phyloP scores from a whole-genome alignment of 2,113 vertebrate species.

The Platichthys stellatus region DNA sequence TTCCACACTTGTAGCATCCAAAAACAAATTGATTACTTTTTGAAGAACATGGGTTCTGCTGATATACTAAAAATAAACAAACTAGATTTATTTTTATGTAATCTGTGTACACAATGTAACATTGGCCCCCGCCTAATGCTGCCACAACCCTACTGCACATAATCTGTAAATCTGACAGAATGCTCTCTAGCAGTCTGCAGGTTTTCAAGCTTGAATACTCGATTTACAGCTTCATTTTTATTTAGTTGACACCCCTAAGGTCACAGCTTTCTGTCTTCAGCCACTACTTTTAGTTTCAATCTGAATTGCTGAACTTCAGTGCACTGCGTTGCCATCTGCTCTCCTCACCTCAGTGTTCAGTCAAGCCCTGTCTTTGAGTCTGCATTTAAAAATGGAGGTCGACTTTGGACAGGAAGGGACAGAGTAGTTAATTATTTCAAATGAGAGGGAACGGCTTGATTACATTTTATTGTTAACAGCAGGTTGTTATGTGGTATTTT shows the following conservation, averaged over 20 bases:
- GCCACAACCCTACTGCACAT: not conserved
- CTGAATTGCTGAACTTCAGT: not conserved
- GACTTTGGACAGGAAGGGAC: not conserved
- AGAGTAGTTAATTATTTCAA: slow-evolving; percentile 23
- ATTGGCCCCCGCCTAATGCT: not conserved
- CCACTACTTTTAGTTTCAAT: not conserved
- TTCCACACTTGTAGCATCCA: too few species aligned
- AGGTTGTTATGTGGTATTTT: slow-evolving; percentile 3
- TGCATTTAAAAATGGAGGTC: not conserved
- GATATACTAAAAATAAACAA: too few species aligned
- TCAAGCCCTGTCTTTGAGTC: not conserved
- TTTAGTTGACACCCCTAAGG: not conserved
- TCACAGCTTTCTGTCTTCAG: not conserved
- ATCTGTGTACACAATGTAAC: not conserved
- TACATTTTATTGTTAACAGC: slow-evolving; percentile 27
- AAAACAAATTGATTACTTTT: too few species aligned
- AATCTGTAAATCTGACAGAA: not conserved
- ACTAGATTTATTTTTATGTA: not conserved
- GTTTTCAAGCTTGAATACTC: not conserved
- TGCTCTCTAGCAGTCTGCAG: not conserved
- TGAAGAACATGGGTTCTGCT: too few species aligned
- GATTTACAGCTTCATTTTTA: not conserved
- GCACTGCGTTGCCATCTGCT: not conserved
- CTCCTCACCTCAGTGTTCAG: not conserved
- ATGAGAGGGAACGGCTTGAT: slow-evolving; percentile 10